These are phyloP conservation scores for Temnothorax unifasciatus DNA, from an alignment of 2,888 invertebrate species.

Conservation along the genomic window DNA sequence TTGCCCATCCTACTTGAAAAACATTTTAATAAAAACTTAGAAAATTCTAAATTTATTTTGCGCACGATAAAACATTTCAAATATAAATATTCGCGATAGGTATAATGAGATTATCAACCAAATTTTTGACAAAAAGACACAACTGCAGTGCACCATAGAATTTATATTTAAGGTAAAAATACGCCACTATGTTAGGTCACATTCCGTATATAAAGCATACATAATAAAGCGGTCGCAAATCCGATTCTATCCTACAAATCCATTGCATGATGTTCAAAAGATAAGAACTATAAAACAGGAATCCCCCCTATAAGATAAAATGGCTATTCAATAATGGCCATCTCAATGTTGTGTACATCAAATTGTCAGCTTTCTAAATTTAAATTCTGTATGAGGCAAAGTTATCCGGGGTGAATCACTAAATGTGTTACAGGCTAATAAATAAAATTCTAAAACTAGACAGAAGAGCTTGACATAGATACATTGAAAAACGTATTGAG, in stretches of 20 bases:
- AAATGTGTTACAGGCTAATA: too few relatives aligned
- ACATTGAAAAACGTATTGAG: background rate
- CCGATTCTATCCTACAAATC: constrained; percentile 43
- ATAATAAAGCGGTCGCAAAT: constrained; percentile 8
- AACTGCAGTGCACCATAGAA: background rate
- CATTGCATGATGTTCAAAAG: constrained; percentile 28
- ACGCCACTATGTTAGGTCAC: background rate
- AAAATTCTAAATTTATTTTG: background rate
- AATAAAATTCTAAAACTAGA: too few relatives aligned
- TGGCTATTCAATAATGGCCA: constrained; percentile 18
- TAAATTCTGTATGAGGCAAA: background rate
- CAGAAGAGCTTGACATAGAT: background rate
- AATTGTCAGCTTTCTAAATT: constrained; percentile 24
- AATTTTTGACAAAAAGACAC: background rate
- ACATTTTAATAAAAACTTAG: background rate
- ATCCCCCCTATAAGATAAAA: constrained; percentile 27
- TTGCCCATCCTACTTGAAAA: background rate
- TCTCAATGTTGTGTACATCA: background rate
- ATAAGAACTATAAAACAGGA: constrained; percentile 22
- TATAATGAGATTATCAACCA: background rate
- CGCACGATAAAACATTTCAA: background rate
- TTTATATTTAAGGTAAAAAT: constrained; percentile 5
- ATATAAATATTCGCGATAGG: background rate
- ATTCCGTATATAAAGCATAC: constrained; percentile 32
- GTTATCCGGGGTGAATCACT: too few relatives aligned